Evolutionary conservation across 2,888 invertebrate genomes (phyloP).

Genomic region (Trissolcus japonicus): DNA sequence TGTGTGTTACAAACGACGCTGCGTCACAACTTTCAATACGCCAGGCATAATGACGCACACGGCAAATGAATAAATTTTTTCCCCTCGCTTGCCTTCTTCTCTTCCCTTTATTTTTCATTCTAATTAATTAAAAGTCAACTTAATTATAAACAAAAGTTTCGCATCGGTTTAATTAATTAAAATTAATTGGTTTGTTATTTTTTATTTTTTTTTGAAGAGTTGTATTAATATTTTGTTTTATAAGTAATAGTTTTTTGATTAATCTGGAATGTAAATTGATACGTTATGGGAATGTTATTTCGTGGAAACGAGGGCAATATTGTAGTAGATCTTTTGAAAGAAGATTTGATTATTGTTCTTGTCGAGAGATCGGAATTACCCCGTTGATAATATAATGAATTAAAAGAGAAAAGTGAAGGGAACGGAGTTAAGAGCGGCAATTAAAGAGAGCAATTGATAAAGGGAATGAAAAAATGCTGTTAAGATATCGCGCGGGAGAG

Average conservation of each 20-base stretch:
- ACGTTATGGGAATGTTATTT: too few relatives aligned
- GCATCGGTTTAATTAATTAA: not conserved
- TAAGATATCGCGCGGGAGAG: constrained; percentile 17
- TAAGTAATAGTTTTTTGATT: too few relatives aligned
- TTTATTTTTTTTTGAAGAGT: not conserved
- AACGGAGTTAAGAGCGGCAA: constrained; percentile 11
- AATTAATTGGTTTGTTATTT: not conserved
- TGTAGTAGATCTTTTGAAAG: not conserved
- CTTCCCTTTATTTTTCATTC: not conserved
- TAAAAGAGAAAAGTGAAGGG: not conserved
- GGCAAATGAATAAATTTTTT: constrained; percentile 2
- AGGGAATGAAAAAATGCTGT: constrained; percentile 32
- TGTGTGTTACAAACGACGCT: constrained; percentile 44
- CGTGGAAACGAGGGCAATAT: too few relatives aligned
- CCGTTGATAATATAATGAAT: constrained; percentile 3
- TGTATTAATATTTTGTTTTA: not conserved
- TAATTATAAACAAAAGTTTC: too few relatives aligned
- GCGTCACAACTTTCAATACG: constrained; percentile 56
- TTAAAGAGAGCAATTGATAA: constrained; percentile 37
- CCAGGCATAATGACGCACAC: constrained; percentile 51
- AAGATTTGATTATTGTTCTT: not conserved
- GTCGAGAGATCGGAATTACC: too few relatives aligned
- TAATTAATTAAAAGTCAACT: not conserved
- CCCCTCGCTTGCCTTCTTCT: not conserved
- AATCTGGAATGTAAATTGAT: not conserved